phyloP scores from a whole-genome alignment of 2,797 vertebrate genomes.

The Falco naumanni region DNA sequence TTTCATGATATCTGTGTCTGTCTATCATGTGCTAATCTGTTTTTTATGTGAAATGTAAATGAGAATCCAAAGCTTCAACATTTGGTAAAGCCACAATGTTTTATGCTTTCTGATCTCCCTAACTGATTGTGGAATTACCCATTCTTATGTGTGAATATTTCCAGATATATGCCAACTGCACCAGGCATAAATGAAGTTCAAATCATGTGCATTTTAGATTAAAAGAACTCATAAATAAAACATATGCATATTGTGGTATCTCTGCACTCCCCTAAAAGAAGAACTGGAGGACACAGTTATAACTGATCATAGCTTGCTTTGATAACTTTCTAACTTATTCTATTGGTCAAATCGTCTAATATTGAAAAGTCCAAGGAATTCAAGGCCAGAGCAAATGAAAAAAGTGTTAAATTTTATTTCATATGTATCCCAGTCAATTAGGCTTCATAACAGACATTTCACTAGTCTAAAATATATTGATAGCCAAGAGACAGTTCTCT shows the following conservation, averaged over 20 bases:
- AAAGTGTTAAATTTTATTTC: background rate
- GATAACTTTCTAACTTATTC: background rate
- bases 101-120: constrained; percentile 57
- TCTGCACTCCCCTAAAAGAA: background rate
- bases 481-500: background rate
- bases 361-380: background rate
- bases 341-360: background rate
- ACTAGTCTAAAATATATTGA: background rate
- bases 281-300: background rate
- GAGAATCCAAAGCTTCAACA: background rate
- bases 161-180: background rate
- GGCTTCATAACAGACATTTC: background rate
- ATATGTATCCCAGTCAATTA: background rate
- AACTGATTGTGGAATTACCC: background rate
- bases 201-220: constrained; percentile 45
- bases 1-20: background rate
- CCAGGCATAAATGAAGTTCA: background rate
- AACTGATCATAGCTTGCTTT: background rate
- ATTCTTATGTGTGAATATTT: background rate
- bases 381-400: background rate
- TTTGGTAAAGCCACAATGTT: constrained; percentile 19
- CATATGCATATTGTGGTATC: background rate
- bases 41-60: constrained; percentile 7
- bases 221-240: constrained; percentile 57
- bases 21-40: background rate